phyloP scores from a whole-genome alignment of 2,888 invertebrate genomes.

The Drosophila leonis region DNA sequence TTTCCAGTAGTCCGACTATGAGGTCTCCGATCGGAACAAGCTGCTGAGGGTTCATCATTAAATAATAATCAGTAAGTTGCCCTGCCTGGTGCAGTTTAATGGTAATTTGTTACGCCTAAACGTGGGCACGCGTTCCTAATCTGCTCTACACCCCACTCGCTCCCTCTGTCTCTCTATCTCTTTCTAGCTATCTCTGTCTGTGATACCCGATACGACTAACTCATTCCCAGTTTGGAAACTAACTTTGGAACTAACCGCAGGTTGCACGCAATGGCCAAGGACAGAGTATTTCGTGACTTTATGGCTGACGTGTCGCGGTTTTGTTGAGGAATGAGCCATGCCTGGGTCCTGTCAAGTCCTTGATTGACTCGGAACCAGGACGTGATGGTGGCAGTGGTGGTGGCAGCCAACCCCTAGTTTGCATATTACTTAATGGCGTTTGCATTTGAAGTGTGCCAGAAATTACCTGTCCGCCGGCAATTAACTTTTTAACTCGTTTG shows the following conservation, averaged over 20 bases:
- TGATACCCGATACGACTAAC: constrained; percentile 3
- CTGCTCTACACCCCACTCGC: constrained; percentile 13
- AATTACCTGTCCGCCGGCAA: constrained; percentile 80
- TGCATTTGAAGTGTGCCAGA: constrained; percentile 78
- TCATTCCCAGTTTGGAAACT: constrained; percentile 40
- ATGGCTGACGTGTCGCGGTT: constrained; percentile 77
- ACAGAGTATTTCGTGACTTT: constrained; percentile 76
- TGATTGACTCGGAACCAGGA: constrained; percentile 66
- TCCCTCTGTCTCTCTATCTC: not conserved
- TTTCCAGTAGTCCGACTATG: constrained; percentile 35
- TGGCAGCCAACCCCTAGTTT: constrained; percentile 74
- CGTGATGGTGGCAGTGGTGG: not conserved
- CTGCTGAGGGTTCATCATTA: constrained; percentile 71
- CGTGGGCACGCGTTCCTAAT: constrained; percentile 79
- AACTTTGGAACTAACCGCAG: constrained; percentile 64
- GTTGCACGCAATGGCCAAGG: constrained; percentile 70
- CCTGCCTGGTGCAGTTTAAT: constrained; percentile 57
- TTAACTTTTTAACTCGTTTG: constrained; percentile 78
- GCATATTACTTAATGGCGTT: constrained; percentile 80
- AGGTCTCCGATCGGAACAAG: constrained; percentile 48
- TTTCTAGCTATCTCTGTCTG: not conserved
- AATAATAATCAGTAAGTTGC: constrained; percentile 72
- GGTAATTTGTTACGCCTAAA: constrained; percentile 85
- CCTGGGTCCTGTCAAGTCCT: constrained; percentile 59
- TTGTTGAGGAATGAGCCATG: constrained; percentile 12